Conservation (phyloP, 2,113 vertebrate species). For the Halcyon malimbica region DNA sequence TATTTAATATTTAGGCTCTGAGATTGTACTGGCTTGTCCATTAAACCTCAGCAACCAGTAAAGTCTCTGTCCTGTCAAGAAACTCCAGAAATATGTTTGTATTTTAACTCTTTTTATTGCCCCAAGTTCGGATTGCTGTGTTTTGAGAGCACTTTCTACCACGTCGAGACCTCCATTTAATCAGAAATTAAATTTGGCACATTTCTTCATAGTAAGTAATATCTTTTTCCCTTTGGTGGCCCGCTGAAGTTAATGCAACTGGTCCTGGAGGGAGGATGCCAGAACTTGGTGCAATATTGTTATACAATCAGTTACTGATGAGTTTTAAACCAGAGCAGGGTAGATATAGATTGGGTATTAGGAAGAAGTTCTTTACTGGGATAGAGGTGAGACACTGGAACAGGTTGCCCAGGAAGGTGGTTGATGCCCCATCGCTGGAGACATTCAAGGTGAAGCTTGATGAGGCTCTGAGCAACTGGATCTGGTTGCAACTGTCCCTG, state of each 20-base stretch:
- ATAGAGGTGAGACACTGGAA: too few species aligned
- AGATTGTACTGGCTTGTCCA: not conserved
- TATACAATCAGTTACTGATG: not conserved
- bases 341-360: too few species aligned
- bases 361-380: too few species aligned
- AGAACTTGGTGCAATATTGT: not conserved
- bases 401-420: too few species aligned
- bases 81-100: not conserved
- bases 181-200: not conserved
- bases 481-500: too few species aligned
- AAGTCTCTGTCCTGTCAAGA: not conserved
- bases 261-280: not conserved
- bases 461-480: too few species aligned
- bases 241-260: not conserved
- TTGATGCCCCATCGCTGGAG: too few species aligned
- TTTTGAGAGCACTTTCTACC: not conserved
- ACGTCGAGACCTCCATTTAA: accelerated
- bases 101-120: not conserved
- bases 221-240: not conserved
- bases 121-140: not conserved
- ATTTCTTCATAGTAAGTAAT: not conserved
- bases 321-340: too few species aligned
- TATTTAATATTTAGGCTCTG: not conserved
- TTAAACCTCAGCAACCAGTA: not conserved
- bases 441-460: too few species aligned